Conservation (phyloP, 2,113 vertebrate genomes). For the Phaethornis superciliosus region DNA sequence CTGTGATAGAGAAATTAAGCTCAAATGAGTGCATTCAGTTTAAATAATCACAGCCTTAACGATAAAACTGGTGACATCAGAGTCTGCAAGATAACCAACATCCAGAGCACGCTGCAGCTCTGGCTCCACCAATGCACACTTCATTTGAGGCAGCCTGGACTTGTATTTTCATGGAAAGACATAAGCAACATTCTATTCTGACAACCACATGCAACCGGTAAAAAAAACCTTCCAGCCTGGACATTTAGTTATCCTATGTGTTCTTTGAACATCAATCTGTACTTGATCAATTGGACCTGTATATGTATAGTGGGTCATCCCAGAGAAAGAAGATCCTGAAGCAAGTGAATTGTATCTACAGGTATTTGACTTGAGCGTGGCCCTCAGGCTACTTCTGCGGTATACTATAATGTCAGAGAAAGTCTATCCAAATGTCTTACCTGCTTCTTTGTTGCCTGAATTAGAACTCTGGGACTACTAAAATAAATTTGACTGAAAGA, state of each 20-base stretch:
- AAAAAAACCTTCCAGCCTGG: background rate
- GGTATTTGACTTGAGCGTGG: background rate
- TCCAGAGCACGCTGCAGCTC: background rate
- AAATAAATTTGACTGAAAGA: background rate
- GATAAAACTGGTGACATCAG: background rate
- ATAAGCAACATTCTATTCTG: background rate
- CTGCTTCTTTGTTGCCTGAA: background rate
- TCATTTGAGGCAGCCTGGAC: background rate
- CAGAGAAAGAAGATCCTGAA: background rate
- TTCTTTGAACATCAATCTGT: background rate
- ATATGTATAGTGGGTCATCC: background rate
- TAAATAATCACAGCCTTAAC: background rate
- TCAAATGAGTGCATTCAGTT: background rate
- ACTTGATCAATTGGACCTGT: background rate
- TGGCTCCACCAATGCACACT: background rate
- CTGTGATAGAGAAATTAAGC: background rate
- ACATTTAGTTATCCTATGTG: background rate
- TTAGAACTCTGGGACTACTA: background rate
- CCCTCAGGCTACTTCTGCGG: background rate
- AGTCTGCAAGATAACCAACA: background rate
- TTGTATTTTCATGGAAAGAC: background rate
- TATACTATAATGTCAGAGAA: background rate
- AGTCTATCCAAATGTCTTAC: background rate
- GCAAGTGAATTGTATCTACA: background rate
- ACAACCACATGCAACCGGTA: background rate